Conservation (phyloP, 1,140 invertebrate genomes). For the Meloidogyne hapla region DNA sequence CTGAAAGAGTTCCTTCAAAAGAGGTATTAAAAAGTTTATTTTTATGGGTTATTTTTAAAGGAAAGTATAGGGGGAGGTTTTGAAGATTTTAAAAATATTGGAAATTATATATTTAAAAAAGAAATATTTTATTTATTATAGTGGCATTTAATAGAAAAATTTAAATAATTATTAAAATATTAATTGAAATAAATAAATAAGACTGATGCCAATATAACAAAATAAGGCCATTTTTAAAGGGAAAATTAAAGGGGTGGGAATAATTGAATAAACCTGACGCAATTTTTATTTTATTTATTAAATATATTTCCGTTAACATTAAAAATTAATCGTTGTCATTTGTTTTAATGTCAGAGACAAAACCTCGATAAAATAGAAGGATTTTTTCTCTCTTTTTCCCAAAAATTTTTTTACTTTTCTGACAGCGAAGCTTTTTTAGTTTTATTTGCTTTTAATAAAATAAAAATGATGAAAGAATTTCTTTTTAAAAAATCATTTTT, state of each 20-base stretch:
- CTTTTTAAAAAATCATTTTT: too few species aligned
- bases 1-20: constrained; percentile 18
- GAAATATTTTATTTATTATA: too few species aligned
- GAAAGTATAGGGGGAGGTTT: too few species aligned
- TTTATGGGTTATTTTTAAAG: background rate
- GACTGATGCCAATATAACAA: background rate
- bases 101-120: too few species aligned
- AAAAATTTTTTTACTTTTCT: too few species aligned
- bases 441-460: too few species aligned
- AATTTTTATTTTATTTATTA: background rate
- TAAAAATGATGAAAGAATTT: too few species aligned
- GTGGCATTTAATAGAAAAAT: background rate
- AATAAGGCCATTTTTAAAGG: background rate
- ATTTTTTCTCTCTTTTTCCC: background rate
- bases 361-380: background rate
- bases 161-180: background rate
- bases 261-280: background rate
- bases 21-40: background rate
- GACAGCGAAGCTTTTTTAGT: too few species aligned
- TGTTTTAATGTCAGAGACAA: constrained; percentile 1
- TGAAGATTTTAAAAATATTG: too few species aligned
- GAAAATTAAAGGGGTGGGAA: background rate
- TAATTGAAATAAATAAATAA: background rate
- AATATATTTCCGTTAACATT: background rate
- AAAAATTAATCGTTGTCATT: background rate